phyloP scores from a whole-genome alignment of 2,888 invertebrate genomes.

The Dryococelus australis region DNA sequence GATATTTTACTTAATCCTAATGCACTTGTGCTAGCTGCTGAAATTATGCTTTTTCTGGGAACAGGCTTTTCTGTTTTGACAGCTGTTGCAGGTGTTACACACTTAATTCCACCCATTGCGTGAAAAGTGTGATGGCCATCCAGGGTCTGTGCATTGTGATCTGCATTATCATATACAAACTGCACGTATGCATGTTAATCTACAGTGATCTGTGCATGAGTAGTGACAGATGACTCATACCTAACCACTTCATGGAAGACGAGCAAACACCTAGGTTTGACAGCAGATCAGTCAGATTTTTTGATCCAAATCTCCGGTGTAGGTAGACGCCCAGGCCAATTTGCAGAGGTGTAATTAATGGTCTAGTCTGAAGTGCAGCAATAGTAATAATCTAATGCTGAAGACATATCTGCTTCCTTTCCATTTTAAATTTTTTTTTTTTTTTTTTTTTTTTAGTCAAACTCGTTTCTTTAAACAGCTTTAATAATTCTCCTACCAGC shows the following conservation, averaged over 20 bases:
- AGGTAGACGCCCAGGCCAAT: background rate
- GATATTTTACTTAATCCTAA: too few relatives aligned
- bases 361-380: background rate
- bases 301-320: background rate
- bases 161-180: too few relatives aligned
- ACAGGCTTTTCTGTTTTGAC: background rate
- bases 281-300: background rate
- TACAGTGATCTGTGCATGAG: too few relatives aligned
- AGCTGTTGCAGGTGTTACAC: conserved; percentile 24
- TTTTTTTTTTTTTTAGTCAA: background rate
- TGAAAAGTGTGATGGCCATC: too few relatives aligned
- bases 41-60: too few relatives aligned
- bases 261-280: conserved; percentile 19
- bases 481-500: background rate
- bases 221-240: background rate
- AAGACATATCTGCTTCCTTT: background rate
- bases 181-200: too few relatives aligned
- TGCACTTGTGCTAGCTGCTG: too few relatives aligned
- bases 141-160: too few relatives aligned
- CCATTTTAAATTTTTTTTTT: background rate
- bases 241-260: conserved; percentile 25
- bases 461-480: background rate
- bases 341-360: conserved; percentile 10
- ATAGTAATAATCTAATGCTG: background rate
- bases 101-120: conserved; percentile 16